phyloP scores from a whole-genome alignment of 2,888 invertebrate genomes.

The Aelia acuminata region DNA sequence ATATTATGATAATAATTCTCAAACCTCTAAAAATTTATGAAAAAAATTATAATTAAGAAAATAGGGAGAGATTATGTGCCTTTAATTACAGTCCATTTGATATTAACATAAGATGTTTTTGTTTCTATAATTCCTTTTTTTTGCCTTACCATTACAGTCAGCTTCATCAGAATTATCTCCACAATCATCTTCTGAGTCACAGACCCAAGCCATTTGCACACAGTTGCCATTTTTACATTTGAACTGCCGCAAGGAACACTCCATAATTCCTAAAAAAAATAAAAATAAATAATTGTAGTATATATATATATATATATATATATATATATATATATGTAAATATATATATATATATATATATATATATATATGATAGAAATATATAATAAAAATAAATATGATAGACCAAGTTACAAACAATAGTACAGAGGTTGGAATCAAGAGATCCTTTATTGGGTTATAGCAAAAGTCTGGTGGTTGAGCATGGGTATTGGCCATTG shows the following conservation, averaged over 20 bases:
- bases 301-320: too few species aligned
- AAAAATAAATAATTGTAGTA: neutral
- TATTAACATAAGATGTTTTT: neutral
- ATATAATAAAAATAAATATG: too few species aligned
- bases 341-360: too few species aligned
- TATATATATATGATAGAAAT: too few species aligned
- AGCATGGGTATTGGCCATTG: too few species aligned
- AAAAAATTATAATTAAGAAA: neutral
- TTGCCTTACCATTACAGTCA: constrained; percentile 77
- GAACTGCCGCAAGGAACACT: constrained; percentile 80
- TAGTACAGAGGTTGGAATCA: too few species aligned
- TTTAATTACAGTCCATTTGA: neutral
- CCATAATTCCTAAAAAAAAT: constrained; percentile 62
- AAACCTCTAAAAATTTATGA: neutral
- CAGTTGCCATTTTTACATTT: constrained; percentile 82
- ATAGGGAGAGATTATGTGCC: neutral
- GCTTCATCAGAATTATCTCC: constrained; percentile 87
- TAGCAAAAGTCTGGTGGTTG: too few species aligned
- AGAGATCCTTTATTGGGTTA: too few species aligned
- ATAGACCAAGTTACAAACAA: too few species aligned
- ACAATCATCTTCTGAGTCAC: constrained; percentile 86
- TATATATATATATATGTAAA: too few species aligned
- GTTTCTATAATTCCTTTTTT: too few species aligned
- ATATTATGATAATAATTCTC: neutral
- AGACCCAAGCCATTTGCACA: constrained; percentile 83